A percentile compares a stretch with the other conserved stretches of the same genome.
phyloP scores from a whole-genome alignment of 2,888 invertebrate genomes.

The Tortricodes alternella region DNA sequence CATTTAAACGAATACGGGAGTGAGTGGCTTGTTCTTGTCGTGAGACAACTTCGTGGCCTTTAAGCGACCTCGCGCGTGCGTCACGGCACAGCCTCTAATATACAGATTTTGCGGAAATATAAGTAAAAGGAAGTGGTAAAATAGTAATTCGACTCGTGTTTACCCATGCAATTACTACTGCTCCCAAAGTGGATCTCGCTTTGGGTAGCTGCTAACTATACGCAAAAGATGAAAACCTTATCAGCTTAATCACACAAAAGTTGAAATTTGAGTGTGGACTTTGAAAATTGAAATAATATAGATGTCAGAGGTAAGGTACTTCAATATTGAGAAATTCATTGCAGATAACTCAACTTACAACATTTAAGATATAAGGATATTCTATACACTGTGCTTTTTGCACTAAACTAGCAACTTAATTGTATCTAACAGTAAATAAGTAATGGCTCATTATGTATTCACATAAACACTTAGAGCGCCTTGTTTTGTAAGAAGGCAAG shows the following conservation, averaged over 20 bases:
- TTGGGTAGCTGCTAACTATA: not conserved
- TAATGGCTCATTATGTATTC: not conserved
- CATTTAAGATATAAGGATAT: no score
- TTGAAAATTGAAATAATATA: no score
- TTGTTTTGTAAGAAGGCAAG: not conserved
- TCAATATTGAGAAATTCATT: no score
- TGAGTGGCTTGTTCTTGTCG: conserved; percentile 25
- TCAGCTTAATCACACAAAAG: no score
- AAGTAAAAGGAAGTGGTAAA: conserved; percentile 38
- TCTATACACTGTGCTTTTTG: no score
- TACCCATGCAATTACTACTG: conserved; percentile 4
- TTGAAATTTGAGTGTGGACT: no score
- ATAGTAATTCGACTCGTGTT: conserved; percentile 12
- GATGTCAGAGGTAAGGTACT: no score
- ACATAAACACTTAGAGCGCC: not conserved
- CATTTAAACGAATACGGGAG: conserved; percentile 21
- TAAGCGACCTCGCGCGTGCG: conserved; percentile 41
- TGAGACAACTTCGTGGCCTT: conserved; percentile 38
- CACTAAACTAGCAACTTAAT: no score
- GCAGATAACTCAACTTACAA: no score
- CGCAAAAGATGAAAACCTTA: no score
- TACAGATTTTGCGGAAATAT: conserved; percentile 37
- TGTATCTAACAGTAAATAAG: not conserved
- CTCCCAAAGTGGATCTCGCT: conserved; percentile 6
- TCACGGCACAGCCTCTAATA: conserved; percentile 37